Percentiles rank a stretch among this genome's conserved stretches.
Evolutionary conservation across 1,140 invertebrate species (phyloP).

Genomic region (Myzus persicae): DNA sequence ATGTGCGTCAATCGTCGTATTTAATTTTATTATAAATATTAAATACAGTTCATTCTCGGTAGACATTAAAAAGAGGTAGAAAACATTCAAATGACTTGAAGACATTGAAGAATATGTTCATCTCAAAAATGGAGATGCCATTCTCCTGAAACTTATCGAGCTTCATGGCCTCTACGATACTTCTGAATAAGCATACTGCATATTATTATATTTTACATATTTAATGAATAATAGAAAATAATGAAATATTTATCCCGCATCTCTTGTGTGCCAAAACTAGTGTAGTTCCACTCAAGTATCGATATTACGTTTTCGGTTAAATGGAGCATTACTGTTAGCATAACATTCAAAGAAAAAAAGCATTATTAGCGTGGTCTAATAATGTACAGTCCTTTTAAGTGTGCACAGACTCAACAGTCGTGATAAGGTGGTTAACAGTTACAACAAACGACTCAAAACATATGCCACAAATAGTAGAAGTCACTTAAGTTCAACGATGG

Average conservation of each 20-base stretch:
- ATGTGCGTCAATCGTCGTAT: too few species aligned
- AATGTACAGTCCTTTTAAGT: too few species aligned
- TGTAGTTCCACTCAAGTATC: neutral
- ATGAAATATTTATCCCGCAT: neutral
- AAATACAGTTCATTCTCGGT: neutral
- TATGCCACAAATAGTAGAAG: too few species aligned
- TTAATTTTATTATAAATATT: too few species aligned
- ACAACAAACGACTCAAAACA: too few species aligned
- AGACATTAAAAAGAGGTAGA: neutral
- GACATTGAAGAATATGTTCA: neutral
- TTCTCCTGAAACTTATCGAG: neutral
- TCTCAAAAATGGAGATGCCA: neutral
- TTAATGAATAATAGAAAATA: neutral
- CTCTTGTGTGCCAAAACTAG: neutral
- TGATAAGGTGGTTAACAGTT: too few species aligned
- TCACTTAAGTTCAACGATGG: too few species aligned
- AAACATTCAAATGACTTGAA: neutral
- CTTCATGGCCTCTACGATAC: neutral
- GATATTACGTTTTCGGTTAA: neutral
- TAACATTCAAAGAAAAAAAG: neutral
- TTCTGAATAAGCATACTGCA: neutral
- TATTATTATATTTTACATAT: neutral
- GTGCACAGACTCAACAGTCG: too few species aligned
- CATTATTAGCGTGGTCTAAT: too few species aligned
- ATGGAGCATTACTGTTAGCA: neutral